phyloP scores from a whole-genome alignment of 2,113 vertebrate genomes.

The Calypte anna region DNA sequence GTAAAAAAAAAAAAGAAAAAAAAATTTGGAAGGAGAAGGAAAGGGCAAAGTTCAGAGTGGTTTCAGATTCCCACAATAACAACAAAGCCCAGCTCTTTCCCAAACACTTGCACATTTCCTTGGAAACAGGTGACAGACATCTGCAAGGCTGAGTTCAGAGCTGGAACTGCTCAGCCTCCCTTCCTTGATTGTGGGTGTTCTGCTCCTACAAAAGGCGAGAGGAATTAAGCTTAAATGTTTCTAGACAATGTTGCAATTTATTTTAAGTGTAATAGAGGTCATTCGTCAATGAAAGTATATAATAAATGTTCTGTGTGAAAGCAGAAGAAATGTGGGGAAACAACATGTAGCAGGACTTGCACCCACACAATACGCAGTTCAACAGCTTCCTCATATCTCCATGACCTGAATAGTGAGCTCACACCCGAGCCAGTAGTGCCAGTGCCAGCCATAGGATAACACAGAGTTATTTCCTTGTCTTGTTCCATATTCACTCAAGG shows the following conservation, averaged over 20 bases:
- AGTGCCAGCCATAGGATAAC: neutral
- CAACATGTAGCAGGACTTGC: neutral
- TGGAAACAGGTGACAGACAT: slow-evolving; percentile 73
- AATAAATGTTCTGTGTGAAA: slow-evolving; percentile 44
- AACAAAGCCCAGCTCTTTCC: slow-evolving; percentile 52
- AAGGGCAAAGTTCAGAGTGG: slow-evolving; percentile 60
- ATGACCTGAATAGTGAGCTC: neutral
- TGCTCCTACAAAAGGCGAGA: slow-evolving; percentile 48
- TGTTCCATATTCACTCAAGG: neutral
- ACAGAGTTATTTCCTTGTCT: neutral
- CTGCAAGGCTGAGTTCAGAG: slow-evolving; percentile 53
- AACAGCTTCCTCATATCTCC: neutral
- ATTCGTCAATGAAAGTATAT: slow-evolving; percentile 43
- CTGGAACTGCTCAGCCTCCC: slow-evolving; percentile 33
- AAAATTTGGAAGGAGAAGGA: slow-evolving; percentile 49
- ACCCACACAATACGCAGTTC: neutral
- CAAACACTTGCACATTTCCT: slow-evolving; percentile 68
- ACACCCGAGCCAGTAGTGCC: neutral
- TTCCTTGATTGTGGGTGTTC: slow-evolving; percentile 62
- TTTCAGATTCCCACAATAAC: slow-evolving; percentile 66
- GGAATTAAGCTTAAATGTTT: slow-evolving; percentile 62
- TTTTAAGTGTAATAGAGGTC: slow-evolving; percentile 52
- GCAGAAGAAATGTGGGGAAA: neutral
- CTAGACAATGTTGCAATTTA: slow-evolving; percentile 51
- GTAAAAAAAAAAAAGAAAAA: neutral